A percentile compares a stretch with the other conserved stretches of the same genome.
Conservation (phyloP, 2,797 vertebrate species). For the Tarsius wallacei region DNA sequence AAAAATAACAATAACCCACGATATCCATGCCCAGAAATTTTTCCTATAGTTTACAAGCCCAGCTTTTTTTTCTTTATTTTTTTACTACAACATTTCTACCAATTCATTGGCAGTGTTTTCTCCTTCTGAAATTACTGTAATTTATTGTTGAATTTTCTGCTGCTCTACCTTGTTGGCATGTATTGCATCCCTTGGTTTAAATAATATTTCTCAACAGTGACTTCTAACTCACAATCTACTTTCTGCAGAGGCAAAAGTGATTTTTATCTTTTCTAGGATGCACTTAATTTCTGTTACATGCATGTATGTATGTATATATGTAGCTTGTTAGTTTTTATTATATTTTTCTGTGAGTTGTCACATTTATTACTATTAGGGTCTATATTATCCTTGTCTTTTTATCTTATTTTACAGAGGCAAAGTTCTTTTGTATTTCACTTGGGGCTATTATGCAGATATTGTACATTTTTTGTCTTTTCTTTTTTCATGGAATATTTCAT, state of each 20-base stretch:
- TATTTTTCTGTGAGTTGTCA: neutral
- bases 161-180: neutral
- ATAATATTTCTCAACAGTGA: neutral
- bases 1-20: neutral
- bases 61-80: neutral
- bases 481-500: neutral
- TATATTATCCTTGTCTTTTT: neutral
- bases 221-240: neutral
- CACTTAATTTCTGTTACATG: neutral
- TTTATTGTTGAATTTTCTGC: neutral
- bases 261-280: neutral
- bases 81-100: neutral
- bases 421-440: neutral
- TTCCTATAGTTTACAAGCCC: neutral
- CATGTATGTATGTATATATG: neutral
- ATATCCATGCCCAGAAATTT: neutral
- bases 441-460: neutral
- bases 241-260: neutral
- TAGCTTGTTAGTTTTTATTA: neutral
- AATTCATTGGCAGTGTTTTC: neutral
- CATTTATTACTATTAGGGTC: neutral
- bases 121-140: neutral
- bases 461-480: neutral
- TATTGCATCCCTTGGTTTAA: neutral
- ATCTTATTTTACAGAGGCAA: neutral